Base-by-base conservation (phyloP, 2,888 invertebrate genomes). In the Slavum lentiscoides region DNA sequence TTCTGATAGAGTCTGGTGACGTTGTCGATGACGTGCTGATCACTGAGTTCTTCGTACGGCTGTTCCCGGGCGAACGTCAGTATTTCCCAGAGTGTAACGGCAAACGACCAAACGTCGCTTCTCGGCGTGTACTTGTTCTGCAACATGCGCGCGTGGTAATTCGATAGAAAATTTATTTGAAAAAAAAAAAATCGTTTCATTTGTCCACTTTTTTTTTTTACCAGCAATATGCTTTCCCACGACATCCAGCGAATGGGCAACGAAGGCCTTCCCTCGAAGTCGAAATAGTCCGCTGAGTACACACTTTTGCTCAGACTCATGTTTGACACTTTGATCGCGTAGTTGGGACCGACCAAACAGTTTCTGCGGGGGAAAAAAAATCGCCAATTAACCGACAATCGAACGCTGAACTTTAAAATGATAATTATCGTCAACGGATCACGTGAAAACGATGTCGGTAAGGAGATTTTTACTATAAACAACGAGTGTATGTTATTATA, bases 81-180 rank as follows among this genome's bases (percentile, higher is more conserved):
- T 84, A 95, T 91, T 87, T 95, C 95, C 94, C 94, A 95, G 83
- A 95, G 88, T 73, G 94, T 92, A 82, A 95, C 93, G 67, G 93
- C 95, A 86, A 94, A 95, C 76, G 94, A 91, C 95, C 95, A 95
- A 67, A 94, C 94, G 88, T 95, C 95, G 84, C 93, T 93, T 87
- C 94, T 94, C 73, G 91, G 91, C 58, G 93, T 91, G 86, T 92
- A 94, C 87, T 93, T 93, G 74, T 92, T 93, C 93, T 94, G 87
- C 3, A 23, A 64, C 88, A 85, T 7, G 21, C 2, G 13, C 11
- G 0, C 43, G 43, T 43, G 43, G 53, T 75, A 82, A 53, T 11
- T 64, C 75, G 86, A 8, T 43, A 9, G 43, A 7, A 37, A 66
- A 19, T 19, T 66, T 39, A 53, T 53, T 53, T 13, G 15, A 53